Conservation (phyloP, 2,797 vertebrate genomes). For the Decapterus maruadsi region DNA sequence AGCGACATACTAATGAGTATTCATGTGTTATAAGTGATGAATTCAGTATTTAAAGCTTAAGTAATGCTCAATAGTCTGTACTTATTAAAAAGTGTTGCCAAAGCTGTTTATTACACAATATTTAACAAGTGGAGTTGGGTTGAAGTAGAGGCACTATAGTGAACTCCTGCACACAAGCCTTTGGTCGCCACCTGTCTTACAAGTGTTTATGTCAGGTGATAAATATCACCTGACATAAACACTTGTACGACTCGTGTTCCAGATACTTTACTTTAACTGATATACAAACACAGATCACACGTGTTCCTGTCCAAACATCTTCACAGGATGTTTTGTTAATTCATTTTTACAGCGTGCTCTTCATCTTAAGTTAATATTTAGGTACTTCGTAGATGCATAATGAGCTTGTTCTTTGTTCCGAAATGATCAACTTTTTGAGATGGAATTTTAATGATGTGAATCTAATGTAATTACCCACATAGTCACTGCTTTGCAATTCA, state of each 20-base stretch:
- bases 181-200: too few relatives aligned
- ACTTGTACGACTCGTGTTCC: background rate
- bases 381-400: background rate
- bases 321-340: background rate
- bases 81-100: too few relatives aligned
- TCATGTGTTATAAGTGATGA: too few relatives aligned
- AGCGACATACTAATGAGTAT: too few relatives aligned
- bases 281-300: background rate
- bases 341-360: background rate
- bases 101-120: background rate
- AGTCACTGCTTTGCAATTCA: background rate
- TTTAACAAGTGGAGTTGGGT: background rate
- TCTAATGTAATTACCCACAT: background rate
- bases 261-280: background rate
- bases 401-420: too few relatives aligned
- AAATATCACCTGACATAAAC: background rate
- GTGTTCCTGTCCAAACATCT: background rate
- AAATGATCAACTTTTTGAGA: background rate
- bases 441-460: background rate
- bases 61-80: too few relatives aligned
- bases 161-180: too few relatives aligned
- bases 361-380: background rate
- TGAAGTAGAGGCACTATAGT: too few relatives aligned
- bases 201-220: too few relatives aligned
- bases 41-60: too few relatives aligned